Conservation (phyloP, 2,113 vertebrate species). For the Callorhinus ursinus region DNA sequence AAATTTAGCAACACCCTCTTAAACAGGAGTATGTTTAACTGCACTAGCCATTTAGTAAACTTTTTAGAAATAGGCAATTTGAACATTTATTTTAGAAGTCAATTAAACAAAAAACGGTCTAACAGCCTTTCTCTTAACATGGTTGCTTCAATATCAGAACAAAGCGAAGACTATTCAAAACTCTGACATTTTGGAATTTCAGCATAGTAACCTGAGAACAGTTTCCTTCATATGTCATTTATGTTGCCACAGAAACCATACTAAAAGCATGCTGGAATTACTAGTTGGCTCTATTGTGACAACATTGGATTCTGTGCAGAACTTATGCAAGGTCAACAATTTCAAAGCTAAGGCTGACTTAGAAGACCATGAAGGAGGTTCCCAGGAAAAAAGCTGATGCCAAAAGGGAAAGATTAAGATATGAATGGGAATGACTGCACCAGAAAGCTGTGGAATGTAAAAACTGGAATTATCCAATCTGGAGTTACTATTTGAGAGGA, state of each 20-base stretch:
- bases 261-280: conserved; percentile 32
- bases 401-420: conserved; percentile 49
- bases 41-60: conserved; percentile 66
- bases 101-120: conserved; percentile 66
- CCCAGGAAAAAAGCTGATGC: conserved; percentile 53
- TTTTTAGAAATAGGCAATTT: conserved; percentile 68
- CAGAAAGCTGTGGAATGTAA: conserved; percentile 65
- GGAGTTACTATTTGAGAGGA: conserved; percentile 30
- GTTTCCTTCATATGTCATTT: conserved; percentile 62
- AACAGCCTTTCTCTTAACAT: conserved; percentile 53
- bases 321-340: conserved; percentile 23
- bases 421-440: conserved; percentile 32
- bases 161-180: conserved; percentile 57
- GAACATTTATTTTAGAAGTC: conserved; percentile 64
- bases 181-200: conserved; percentile 75
- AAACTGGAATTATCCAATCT: conserved; percentile 49
- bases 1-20: conserved; percentile 70
- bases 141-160: conserved; percentile 57
- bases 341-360: conserved; percentile 55
- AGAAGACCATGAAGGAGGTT: conserved; percentile 45
- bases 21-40: conserved; percentile 72
- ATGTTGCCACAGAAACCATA: conserved; percentile 49
- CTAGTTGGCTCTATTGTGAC: conserved; percentile 42
- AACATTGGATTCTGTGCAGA: conserved; percentile 62
- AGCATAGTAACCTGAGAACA: conserved; percentile 75